Conservation (phyloP, 2,113 vertebrate genomes). For the Chlamydotis undulata region DNA sequence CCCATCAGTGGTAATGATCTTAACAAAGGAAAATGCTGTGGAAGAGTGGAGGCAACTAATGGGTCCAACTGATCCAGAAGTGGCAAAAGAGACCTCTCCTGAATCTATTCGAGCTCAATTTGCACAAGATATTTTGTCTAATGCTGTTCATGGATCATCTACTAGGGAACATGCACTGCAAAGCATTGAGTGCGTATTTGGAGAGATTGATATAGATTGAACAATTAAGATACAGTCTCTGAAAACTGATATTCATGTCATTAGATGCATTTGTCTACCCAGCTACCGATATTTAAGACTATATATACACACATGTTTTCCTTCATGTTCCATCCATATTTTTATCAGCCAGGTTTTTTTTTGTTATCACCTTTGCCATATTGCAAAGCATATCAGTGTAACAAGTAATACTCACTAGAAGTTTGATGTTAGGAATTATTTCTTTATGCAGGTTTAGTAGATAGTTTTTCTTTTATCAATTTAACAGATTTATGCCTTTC, state of each 20-base stretch:
- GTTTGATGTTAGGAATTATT: neutral
- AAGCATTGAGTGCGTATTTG: slow-evolving; percentile 45
- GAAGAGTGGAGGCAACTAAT: slow-evolving; percentile 67
- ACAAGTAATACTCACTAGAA: neutral
- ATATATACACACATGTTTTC: neutral
- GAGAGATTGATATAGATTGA: slow-evolving; percentile 46
- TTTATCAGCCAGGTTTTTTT: neutral
- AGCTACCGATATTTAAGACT: neutral
- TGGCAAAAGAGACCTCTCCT: slow-evolving; percentile 41
- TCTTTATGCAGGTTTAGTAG: neutral
- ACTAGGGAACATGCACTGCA: neutral
- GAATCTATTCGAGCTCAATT: slow-evolving; percentile 61
- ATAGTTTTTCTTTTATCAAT: neutral
- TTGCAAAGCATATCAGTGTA: neutral
- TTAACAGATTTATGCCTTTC: neutral
- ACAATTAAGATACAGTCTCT: neutral
- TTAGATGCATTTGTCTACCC: neutral
- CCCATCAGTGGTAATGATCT: slow-evolving; percentile 58
- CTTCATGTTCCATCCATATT: neutral
- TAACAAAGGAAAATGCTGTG: slow-evolving; percentile 71
- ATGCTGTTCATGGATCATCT: slow-evolving; percentile 68
- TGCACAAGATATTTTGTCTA: slow-evolving; percentile 56
- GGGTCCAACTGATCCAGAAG: slow-evolving; percentile 45
- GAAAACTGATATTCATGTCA: neutral
- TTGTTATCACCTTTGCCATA: neutral